Conservation (phyloP, 2,797 vertebrate species). For the Lophotriccus pileatus region DNA sequence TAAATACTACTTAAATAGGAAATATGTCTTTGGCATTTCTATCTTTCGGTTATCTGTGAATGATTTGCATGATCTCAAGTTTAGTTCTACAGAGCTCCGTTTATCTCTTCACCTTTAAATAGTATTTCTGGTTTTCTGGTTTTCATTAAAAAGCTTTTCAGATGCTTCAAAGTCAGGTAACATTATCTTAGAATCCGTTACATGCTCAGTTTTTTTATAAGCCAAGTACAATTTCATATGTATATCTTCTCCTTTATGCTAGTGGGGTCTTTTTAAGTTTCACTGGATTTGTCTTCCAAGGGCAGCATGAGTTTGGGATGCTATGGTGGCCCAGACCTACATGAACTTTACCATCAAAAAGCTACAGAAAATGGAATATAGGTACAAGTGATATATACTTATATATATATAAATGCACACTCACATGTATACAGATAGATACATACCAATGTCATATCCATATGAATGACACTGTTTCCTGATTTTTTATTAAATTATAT, state of each 20-base stretch:
- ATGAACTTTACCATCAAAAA: neutral
- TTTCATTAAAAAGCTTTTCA: neutral
- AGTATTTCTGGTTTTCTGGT: neutral
- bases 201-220: neutral
- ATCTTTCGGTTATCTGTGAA: neutral
- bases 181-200: neutral
- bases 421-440: neutral
- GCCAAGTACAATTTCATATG: neutral
- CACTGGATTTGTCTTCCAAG: neutral
- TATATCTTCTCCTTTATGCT: neutral
- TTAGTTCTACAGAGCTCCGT: neutral
- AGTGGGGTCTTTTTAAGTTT: neutral
- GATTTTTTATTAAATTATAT: neutral
- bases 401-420: neutral
- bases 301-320: neutral
- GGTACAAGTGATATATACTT: neutral
- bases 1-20: neutral
- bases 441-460: neutral
- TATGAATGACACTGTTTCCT: neutral
- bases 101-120: neutral
- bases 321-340: neutral
- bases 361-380: neutral
- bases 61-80: neutral
- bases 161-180: neutral
- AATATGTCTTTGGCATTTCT: neutral